Conservation (phyloP, 2,113 vertebrate genomes). For the Gyps fulvus region DNA sequence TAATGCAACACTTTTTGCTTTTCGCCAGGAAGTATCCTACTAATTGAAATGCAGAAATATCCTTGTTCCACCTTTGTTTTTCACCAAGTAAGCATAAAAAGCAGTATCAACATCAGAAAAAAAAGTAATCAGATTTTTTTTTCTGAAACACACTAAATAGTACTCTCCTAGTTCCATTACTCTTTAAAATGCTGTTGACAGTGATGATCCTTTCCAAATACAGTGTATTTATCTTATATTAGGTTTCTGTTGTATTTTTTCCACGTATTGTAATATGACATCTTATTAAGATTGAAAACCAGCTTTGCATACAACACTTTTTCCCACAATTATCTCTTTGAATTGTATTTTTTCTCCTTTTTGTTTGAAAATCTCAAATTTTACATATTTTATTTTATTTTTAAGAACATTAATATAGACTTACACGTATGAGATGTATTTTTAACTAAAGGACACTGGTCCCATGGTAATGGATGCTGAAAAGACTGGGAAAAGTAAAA, state of each 20-base stretch:
- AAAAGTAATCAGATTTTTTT: neutral
- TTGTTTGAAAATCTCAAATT: neutral
- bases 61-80: neutral
- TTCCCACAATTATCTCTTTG: neutral
- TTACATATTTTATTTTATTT: neutral
- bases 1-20: neutral
- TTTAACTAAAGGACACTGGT: conserved; percentile 93
- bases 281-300: neutral
- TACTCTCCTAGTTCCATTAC: neutral
- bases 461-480: conserved; percentile 94
- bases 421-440: conserved; percentile 88
- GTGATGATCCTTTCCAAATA: neutral
- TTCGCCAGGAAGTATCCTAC: neutral
- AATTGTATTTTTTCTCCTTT: neutral
- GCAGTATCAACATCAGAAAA: neutral
- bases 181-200: neutral
- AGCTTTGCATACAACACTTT: neutral
- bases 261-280: neutral
- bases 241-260: neutral
- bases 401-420: neutral
- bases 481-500: conserved; percentile 99
- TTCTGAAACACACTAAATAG: neutral
- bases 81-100: neutral
- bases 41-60: neutral
- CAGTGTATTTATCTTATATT: neutral